Evolutionary conservation across 2,888 invertebrate species (phyloP).

Genomic region (Pyrocoelia pectoralis): DNA sequence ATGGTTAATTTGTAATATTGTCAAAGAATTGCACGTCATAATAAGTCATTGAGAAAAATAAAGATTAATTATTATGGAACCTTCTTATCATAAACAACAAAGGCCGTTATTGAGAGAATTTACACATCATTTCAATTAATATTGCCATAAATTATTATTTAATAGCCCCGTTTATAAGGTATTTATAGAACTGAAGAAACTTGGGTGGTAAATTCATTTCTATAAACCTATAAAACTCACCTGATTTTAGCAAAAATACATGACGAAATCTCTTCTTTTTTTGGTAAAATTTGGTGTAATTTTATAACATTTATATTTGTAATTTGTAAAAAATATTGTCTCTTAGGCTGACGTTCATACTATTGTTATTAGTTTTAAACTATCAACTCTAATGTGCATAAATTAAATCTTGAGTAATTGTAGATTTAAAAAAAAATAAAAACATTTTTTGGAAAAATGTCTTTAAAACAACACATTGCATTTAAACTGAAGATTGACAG

Average conservation of each 20-base stretch:
- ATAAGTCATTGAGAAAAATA: too few species aligned
- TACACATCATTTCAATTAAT: not conserved
- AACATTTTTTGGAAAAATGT: not conserved
- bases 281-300: not conserved
- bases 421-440: not conserved
- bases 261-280: not conserved
- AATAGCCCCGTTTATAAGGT: not conserved
- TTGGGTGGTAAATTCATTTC: not conserved
- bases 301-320: not conserved
- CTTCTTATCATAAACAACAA: not conserved
- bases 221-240: not conserved
- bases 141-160: not conserved
- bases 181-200: not conserved
- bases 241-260: not conserved
- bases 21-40: too few species aligned
- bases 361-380: not conserved
- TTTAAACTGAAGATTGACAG: conserved; percentile 57
- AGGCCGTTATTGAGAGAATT: not conserved
- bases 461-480: conserved; percentile 33
- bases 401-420: not conserved
- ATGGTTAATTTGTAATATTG: too few species aligned
- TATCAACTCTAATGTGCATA: conserved; percentile 3
- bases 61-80: too few species aligned
- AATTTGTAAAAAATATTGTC: not conserved
- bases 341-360: not conserved